Percentiles rank a stretch among this genome's conserved stretches.
Conservation (phyloP, 2,888 invertebrate genomes). For the Cheilosia pagana region DNA sequence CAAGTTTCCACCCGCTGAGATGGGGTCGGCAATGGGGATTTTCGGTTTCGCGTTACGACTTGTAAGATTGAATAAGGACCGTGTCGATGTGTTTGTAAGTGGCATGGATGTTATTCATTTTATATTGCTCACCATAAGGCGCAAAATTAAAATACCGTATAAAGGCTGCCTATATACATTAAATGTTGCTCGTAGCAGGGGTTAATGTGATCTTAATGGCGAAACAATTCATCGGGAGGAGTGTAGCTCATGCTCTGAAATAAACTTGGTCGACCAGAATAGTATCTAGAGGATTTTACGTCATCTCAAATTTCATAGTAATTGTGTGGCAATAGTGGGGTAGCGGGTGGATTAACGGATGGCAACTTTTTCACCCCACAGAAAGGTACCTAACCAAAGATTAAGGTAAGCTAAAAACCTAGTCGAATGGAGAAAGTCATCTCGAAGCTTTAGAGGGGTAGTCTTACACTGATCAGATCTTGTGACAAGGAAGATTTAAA, state of each 20-base stretch:
- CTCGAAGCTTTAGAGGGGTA: no score
- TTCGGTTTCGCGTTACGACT: conserved; percentile 10
- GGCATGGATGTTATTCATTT: conserved; percentile 29
- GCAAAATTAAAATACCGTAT: conserved; percentile 65
- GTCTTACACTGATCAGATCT: no score
- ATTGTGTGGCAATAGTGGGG: no score
- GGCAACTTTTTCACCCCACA: no score
- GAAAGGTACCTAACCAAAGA: no score
- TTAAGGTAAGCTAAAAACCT: no score
- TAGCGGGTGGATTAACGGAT: no score
- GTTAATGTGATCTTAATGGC: conserved; percentile 68
- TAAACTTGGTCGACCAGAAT: no score
- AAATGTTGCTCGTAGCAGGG: conserved; percentile 1
- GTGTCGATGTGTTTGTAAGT: conserved; percentile 51
- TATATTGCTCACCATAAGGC: conserved; percentile 46
- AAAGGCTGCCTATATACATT: conserved; percentile 27
- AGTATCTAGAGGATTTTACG: no score
- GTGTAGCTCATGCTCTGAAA: background rate
- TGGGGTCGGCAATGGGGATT: background rate
- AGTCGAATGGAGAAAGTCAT: no score
- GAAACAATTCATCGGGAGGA: conserved; percentile 61
- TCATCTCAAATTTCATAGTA: no score
- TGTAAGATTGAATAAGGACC: conserved; percentile 47
- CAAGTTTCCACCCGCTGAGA: background rate
- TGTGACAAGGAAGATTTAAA: no score